A percentile compares a stretch with the other conserved stretches of the same genome.
Evolutionary conservation across 1,140 invertebrate genomes (phyloP).

Genomic region (Cyclina sinensis): DNA sequence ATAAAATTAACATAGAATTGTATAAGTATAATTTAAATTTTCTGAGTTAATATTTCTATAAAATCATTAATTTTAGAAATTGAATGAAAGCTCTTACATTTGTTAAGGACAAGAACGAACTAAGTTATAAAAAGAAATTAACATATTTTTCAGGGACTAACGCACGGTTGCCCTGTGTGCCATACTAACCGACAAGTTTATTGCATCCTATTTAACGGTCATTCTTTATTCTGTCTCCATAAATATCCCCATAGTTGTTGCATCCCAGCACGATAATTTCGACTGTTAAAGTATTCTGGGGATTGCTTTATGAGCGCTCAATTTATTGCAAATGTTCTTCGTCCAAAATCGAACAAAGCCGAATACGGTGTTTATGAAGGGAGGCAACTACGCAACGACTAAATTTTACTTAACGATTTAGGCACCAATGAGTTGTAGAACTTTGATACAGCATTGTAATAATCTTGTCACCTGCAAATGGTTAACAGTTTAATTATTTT

Average conservation of each 20-base stretch:
- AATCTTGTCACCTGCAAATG: neutral
- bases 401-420: neutral
- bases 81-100: too few species aligned
- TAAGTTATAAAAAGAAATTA: too few species aligned
- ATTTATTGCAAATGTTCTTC: neutral
- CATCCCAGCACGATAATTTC: conserved; percentile 22
- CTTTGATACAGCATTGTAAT: neutral
- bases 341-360: too few species aligned
- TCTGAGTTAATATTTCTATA: too few species aligned
- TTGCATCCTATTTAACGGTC: conserved; percentile 55
- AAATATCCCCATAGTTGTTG: conserved; percentile 13
- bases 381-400: neutral
- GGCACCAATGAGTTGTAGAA: neutral
- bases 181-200: conserved; percentile 36
- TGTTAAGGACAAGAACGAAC: too few species aligned
- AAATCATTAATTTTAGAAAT: too few species aligned
- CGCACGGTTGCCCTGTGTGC: neutral
- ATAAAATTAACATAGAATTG: too few species aligned
- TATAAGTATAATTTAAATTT: too few species aligned
- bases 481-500: neutral
- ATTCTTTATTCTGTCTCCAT: conserved; percentile 1
- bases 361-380: neutral
- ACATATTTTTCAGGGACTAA: too few species aligned
- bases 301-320: conserved; percentile 24
- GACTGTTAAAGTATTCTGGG: neutral